These are phyloP conservation scores for Lampris incognitus DNA, from an alignment of 2,113 vertebrate species.

Conservation along the genomic window DNA sequence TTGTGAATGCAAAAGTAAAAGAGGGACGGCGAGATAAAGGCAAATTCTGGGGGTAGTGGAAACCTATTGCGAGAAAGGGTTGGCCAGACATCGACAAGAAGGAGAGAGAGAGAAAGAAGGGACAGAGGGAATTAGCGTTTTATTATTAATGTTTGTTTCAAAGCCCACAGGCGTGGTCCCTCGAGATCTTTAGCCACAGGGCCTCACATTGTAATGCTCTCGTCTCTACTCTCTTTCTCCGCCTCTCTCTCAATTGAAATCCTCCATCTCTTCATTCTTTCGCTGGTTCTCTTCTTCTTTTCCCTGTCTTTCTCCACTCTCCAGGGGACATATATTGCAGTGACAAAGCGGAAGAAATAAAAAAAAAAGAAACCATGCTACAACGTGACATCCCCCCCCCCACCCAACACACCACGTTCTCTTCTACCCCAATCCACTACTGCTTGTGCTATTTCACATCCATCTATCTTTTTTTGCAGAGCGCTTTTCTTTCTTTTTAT, in stretches of 20 bases:
- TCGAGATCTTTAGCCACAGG: constrained; percentile 48
- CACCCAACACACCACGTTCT: constrained; percentile 6
- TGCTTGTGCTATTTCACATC: constrained; percentile 26
- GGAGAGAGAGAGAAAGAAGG: constrained; percentile 47
- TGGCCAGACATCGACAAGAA: constrained; percentile 37
- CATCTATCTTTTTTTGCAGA: constrained; percentile 2
- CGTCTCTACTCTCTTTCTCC: constrained; percentile 32
- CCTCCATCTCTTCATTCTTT: not conserved
- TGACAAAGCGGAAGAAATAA: constrained; percentile 47
- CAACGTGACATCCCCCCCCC: constrained; percentile 30
- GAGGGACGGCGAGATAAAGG: constrained; percentile 23
- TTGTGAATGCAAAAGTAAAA: not conserved
- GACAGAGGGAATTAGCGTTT: constrained; percentile 69
- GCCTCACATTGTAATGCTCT: constrained; percentile 50
- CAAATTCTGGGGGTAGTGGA: constrained; percentile 21
- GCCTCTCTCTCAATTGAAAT: constrained; percentile 31
- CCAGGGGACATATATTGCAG: constrained; percentile 30
- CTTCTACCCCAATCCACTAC: not conserved
- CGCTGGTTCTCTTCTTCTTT: constrained; percentile 19
- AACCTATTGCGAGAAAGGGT: constrained; percentile 23
- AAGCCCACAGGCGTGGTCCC: constrained; percentile 60
- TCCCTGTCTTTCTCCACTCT: constrained; percentile 35
- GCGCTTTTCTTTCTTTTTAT: not conserved
- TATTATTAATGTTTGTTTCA: constrained; percentile 76
- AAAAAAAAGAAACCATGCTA: constrained; percentile 23